Evolutionary conservation across 2,888 invertebrate genomes (phyloP), one percentile per base, ranked within the genome.

Genomic region (Drosophila birchii): DNA sequence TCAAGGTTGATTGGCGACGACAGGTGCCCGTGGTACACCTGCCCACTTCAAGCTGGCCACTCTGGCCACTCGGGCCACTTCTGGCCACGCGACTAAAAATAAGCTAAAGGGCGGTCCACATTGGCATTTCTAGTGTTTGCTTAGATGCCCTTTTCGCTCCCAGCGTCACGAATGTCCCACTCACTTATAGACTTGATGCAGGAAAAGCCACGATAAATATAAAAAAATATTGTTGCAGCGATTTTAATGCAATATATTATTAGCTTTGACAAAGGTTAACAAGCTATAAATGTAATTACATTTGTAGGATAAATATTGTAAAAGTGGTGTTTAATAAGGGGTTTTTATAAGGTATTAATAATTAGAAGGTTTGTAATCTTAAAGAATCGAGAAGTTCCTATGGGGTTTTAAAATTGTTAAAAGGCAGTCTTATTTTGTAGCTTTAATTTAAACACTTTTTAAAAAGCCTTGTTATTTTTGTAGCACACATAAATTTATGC

Each of bases 1-100:
- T 76, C 57, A 69, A 64, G 67, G 72, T 68, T 80, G 79, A 88
- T 78, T 81, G 75, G 75, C 76, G 71, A 71, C 72, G 77, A 79
- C 79, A 79, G 64, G 66, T 77, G 79, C 71, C 51, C 49, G 63
- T 55, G 64, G 66, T 55, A 67, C 82, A 85, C 76, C 78, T 78
- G 82, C 58, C 71, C 76, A 70, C 71, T 64, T 64, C 39, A 57
- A 56, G 53, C 63, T 53, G 63, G 75, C 54, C 75, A 75, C 63
- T 74, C 66, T 60, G 58, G 73, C 59, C 34, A 51, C 51, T 58
- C 58, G 58, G 69, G 69, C 69, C 54, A 64, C 75, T 75, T 53
- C 64, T 58, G 59, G 67, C 51, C 56, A 58, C 62, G 58, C 81
- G 63, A 54, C 78, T 74, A 75, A 68, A 70, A 76, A 76, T 75